These are phyloP conservation scores for Toxotes jaculatrix DNA, from an alignment of 2,113 vertebrate genomes.

Conservation along the genomic window DNA sequence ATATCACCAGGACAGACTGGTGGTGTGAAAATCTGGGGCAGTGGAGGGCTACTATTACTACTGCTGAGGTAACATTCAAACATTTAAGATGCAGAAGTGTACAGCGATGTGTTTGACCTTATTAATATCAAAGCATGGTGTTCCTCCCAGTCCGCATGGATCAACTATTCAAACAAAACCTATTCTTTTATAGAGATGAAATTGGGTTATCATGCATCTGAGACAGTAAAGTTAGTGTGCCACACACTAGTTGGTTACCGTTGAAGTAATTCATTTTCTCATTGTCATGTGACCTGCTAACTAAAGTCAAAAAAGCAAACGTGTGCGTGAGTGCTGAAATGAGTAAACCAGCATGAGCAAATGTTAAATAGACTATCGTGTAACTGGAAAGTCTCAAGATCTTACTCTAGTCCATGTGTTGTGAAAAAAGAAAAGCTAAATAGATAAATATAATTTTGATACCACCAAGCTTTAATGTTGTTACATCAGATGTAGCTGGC, in stretches of 20 bases:
- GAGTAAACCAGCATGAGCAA: no score
- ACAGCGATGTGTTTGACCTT: not conserved
- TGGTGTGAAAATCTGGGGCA: conserved; percentile 98
- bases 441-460: not conserved
- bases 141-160: not conserved
- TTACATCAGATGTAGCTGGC: no score
- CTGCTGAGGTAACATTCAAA: conserved; percentile 87
- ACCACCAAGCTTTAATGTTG: not conserved
- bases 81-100: not conserved
- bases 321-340: no score
- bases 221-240: not conserved
- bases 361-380: no score
- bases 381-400: no score
- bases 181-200: not conserved
- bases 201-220: not conserved
- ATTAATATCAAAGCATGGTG: not conserved
- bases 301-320: no score
- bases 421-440: no score
- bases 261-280: not conserved
- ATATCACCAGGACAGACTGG: conserved; percentile 96
- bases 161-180: not conserved
- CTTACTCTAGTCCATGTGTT: no score
- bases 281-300: not conserved
- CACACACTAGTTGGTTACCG: not conserved
- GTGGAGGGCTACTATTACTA: conserved; percentile 92